A percentile compares a stretch with the other conserved stretches of the same genome.
phyloP scores from a whole-genome alignment of 2,888 invertebrate genomes.

The Yponomeuta cagnagella region DNA sequence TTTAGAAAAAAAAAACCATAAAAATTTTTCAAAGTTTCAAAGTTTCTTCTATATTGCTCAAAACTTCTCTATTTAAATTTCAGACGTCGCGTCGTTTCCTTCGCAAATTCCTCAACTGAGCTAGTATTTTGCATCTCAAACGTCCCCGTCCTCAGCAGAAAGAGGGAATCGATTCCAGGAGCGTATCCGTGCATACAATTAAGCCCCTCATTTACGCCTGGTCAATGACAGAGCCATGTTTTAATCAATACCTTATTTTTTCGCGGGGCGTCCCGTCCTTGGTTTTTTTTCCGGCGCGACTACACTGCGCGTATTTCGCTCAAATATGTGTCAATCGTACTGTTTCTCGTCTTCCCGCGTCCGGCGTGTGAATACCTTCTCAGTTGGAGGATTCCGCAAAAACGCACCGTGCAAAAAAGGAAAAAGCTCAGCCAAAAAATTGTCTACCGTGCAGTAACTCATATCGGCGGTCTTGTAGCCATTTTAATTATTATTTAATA shows the following conservation, averaged over 20 bases:
- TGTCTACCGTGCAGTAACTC: constrained; percentile 71
- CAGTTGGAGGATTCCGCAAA: constrained; percentile 59
- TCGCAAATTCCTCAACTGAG: neutral
- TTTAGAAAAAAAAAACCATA: too few relatives aligned
- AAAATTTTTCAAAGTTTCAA: neutral
- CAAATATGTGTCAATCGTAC: constrained; percentile 65
- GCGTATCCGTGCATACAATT: constrained; percentile 68
- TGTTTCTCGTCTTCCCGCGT: constrained; percentile 34
- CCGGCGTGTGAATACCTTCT: constrained; percentile 41
- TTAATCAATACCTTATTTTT: constrained; percentile 76
- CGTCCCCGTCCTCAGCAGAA: constrained; percentile 26
- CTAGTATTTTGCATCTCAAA: constrained; percentile 11
- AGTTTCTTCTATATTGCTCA: neutral
- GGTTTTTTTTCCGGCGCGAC: constrained; percentile 72
- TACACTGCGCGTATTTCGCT: constrained; percentile 69
- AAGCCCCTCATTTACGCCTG: constrained; percentile 74
- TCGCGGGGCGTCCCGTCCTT: constrained; percentile 73
- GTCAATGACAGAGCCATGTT: constrained; percentile 73
- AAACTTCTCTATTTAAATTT: neutral
- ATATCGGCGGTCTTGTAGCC: constrained; percentile 72
- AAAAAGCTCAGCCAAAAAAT: constrained; percentile 72
- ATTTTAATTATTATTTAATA: constrained; percentile 77
- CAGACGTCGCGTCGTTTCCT: neutral
- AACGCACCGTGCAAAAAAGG: constrained; percentile 60
- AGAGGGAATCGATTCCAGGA: constrained; percentile 46